Evolutionary conservation across 2,113 vertebrate species (phyloP).

Genomic region (Istiophorus platypterus): DNA sequence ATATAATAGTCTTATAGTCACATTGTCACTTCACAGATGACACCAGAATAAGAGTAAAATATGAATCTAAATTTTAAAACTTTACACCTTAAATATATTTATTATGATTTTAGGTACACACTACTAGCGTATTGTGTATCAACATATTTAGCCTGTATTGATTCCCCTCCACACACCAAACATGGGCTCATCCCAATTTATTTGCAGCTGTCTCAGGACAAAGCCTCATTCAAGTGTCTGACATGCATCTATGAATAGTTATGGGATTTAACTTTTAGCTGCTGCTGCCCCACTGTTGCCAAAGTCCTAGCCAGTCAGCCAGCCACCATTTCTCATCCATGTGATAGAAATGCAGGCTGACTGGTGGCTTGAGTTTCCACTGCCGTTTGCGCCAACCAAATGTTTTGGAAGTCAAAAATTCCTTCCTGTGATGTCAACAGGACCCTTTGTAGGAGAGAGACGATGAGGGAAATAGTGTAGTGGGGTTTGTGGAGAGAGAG

Average conservation of each 20-base stretch:
- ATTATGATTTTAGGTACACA: not conserved
- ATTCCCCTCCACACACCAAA: not conserved
- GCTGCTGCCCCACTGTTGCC: slow-evolving; percentile 32
- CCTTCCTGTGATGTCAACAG: slow-evolving; percentile 25
- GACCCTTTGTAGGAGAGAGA: slow-evolving; percentile 12
- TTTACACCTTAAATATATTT: too few species aligned
- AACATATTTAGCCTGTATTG: slow-evolving; percentile 6
- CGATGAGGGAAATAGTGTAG: not conserved
- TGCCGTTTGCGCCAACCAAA: slow-evolving; percentile 27
- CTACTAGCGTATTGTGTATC: not conserved
- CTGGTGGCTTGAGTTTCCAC: slow-evolving; percentile 31
- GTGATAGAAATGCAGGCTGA: slow-evolving; percentile 29
- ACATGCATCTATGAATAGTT: slow-evolving; percentile 68
- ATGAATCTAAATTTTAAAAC: not conserved
- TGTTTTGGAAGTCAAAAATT: slow-evolving; percentile 43
- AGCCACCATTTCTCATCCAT: slow-evolving; percentile 15
- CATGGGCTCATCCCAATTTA: not conserved
- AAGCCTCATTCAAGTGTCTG: slow-evolving; percentile 23
- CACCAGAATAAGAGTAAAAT: not conserved
- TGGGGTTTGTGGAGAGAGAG: not conserved
- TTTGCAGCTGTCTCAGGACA: slow-evolving; percentile 44
- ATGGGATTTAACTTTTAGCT: slow-evolving; percentile 56
- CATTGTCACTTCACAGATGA: not conserved
- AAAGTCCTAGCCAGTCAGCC: slow-evolving; percentile 5
- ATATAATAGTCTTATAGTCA: not conserved